phyloP scores from a whole-genome alignment of 2,113 vertebrate species.

The Pseudorasbora parva region DNA sequence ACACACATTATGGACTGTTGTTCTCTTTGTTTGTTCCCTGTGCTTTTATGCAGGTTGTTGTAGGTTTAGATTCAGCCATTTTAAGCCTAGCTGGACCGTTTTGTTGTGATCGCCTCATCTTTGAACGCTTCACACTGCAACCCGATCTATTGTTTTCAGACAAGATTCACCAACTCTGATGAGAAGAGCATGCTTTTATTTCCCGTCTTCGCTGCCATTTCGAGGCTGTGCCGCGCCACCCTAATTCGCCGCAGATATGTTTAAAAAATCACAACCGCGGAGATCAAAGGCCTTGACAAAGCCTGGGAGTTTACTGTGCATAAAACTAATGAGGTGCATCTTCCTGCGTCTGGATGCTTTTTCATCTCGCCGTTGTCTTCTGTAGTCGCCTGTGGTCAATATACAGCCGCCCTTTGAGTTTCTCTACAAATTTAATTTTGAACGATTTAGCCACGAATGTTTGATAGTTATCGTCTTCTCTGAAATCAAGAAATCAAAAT shows the following conservation, averaged over 20 bases:
- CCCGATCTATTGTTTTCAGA: slow-evolving; percentile 16
- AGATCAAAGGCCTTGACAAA: slow-evolving; percentile 34
- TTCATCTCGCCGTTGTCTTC: slow-evolving; percentile 17
- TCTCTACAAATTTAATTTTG: not conserved
- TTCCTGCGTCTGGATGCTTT: slow-evolving; percentile 28
- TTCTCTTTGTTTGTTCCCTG: not conserved
- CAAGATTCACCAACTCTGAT: slow-evolving; percentile 34
- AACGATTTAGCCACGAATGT: not conserved
- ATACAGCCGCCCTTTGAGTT: not conserved
- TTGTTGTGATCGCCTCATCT: not conserved
- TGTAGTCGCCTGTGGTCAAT: slow-evolving; percentile 3
- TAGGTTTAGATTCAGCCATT: not conserved
- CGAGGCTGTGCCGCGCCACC: slow-evolving; percentile 4
- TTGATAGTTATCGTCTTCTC: too few species aligned
- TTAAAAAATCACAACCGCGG: slow-evolving; percentile 18
- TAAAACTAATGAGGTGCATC: slow-evolving; percentile 43
- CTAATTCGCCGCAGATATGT: slow-evolving; percentile 35
- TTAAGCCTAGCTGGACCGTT: not conserved
- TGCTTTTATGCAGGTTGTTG: not conserved
- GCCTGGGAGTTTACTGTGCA: slow-evolving; percentile 26
- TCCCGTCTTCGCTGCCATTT: slow-evolving; percentile 23
- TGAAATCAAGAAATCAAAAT: too few species aligned
- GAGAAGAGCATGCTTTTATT: slow-evolving; percentile 34
- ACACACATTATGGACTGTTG: not conserved
- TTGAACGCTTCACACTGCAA: slow-evolving; percentile 18